These are phyloP conservation scores for Megalonaias nervosa DNA, from an alignment of 1,140 invertebrate species.

Conservation along the genomic window DNA sequence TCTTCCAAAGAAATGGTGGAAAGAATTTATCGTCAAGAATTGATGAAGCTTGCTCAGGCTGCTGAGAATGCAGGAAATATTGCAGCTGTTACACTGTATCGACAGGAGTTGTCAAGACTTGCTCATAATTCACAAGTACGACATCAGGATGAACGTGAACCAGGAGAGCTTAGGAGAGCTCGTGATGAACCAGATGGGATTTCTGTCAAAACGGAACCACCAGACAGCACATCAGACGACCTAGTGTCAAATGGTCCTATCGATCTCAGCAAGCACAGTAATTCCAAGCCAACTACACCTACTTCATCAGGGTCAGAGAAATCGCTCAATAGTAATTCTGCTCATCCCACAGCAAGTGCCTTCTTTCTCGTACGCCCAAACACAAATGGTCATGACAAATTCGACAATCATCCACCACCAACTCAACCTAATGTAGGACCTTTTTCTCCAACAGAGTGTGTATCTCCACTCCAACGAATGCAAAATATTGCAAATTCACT, in stretches of 20 bases:
- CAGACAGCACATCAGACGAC: conserved; percentile 55
- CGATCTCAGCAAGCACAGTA: conserved; percentile 60
- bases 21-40: conserved; percentile 96
- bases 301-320: conserved; percentile 54
- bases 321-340: conserved; percentile 45
- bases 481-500: conserved; percentile 98
- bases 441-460: conserved; percentile 47
- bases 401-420: conserved; percentile 73
- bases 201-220: conserved; percentile 56
- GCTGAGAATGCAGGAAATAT: conserved; percentile 79
- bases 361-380: conserved; percentile 85
- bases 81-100: conserved; percentile 83
- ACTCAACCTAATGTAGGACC: conserved; percentile 75
- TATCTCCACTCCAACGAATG: conserved; percentile 94
- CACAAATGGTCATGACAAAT: conserved; percentile 70
- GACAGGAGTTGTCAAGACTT: conserved; percentile 64
- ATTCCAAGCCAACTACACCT: conserved; percentile 52
- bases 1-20: conserved; percentile 94
- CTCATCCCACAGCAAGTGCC: conserved; percentile 84
- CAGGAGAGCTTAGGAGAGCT: conserved; percentile 41
- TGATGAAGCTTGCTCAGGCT: conserved; percentile 83
- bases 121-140: conserved; percentile 47
- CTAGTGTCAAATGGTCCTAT: conserved; percentile 56
- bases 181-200: conserved; percentile 34
- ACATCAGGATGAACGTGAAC: conserved; percentile 31